phyloP scores from a whole-genome alignment of 2,888 invertebrate genomes.

The Dioctria linearis region DNA sequence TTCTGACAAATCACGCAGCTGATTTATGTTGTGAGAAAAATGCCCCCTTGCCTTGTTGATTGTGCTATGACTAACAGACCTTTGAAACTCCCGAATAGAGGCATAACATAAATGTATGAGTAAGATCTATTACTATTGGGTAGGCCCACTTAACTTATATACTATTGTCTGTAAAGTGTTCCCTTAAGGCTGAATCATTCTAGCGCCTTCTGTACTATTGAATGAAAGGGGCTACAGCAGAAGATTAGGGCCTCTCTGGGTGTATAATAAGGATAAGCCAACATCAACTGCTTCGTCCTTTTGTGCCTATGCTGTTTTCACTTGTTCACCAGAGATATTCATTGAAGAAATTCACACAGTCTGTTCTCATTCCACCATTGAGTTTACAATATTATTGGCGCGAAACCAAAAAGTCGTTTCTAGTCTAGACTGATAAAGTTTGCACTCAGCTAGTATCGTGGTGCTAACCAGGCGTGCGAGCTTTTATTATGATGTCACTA shows the following conservation, averaged over 20 bases:
- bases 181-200: conserved; percentile 40
- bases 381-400: neutral
- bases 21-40: conserved; percentile 41
- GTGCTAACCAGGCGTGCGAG: neutral
- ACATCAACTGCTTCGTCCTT: too few relatives aligned
- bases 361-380: neutral
- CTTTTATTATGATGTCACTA: conserved; percentile 46
- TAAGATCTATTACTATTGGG: conserved; percentile 48
- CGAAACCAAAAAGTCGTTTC: neutral
- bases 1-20: conserved; percentile 44
- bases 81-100: conserved; percentile 30
- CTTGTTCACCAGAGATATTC: conserved; percentile 5
- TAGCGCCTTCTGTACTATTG: conserved; percentile 2
- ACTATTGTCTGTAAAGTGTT: neutral
- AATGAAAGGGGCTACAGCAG: conserved; percentile 20
- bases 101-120: conserved; percentile 9
- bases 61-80: conserved; percentile 39
- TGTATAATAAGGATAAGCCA: too few relatives aligned
- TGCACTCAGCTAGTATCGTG: neutral
- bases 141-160: conserved; percentile 23
- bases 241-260: neutral
- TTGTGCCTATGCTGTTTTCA: neutral
- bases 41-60: conserved; percentile 1
- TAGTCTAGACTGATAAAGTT: conserved; percentile 21
- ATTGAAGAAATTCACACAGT: conserved; percentile 31